phyloP scores from a whole-genome alignment of 1,140 invertebrate genomes.

The Drosophila serrata region DNA sequence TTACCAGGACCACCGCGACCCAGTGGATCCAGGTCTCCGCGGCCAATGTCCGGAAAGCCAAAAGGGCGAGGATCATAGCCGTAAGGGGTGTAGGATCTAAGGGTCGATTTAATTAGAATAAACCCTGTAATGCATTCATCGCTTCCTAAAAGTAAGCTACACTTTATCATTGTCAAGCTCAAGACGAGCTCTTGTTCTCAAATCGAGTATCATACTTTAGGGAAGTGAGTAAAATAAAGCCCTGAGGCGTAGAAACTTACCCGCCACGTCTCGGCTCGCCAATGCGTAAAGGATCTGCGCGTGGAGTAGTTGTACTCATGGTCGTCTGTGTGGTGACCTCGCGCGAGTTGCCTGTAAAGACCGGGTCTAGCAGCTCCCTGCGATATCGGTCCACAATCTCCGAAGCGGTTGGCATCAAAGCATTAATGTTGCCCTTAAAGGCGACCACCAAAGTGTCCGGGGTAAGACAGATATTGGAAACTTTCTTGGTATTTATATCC shows the following conservation, averaged over 20 bases:
- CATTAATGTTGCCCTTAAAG: slow-evolving; percentile 84
- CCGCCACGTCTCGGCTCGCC: slow-evolving; percentile 64
- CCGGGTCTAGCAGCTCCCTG: slow-evolving; percentile 86
- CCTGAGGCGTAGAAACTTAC: slow-evolving; percentile 17
- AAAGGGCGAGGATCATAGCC: slow-evolving; percentile 73
- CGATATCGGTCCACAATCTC: slow-evolving; percentile 85
- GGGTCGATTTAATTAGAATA: background rate
- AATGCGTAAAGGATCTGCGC: slow-evolving; percentile 65
- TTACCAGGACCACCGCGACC: slow-evolving; percentile 89
- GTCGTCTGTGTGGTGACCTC: slow-evolving; percentile 74
- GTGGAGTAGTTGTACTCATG: slow-evolving; percentile 5
- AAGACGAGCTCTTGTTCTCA: background rate
- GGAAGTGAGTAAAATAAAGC: background rate
- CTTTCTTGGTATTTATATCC: slow-evolving; percentile 85
- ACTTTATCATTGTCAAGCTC: too few relatives aligned
- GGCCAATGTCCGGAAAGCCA: slow-evolving; percentile 87
- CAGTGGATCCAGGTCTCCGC: slow-evolving; percentile 91
- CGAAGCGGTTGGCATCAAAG: slow-evolving; percentile 85
- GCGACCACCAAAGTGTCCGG: slow-evolving; percentile 80
- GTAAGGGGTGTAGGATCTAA: slow-evolving; percentile 50
- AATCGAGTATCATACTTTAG: slow-evolving; percentile 2
- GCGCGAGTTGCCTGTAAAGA: slow-evolving; percentile 70
- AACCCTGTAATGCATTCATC: background rate
- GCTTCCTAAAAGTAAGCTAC: slow-evolving; percentile 7
- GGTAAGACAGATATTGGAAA: slow-evolving; percentile 84